A percentile compares a stretch with the other conserved stretches of the same genome.
These are phyloP conservation scores for Lontra canadensis DNA, from an alignment of 2,113 vertebrate genomes.

Conservation along the genomic window DNA sequence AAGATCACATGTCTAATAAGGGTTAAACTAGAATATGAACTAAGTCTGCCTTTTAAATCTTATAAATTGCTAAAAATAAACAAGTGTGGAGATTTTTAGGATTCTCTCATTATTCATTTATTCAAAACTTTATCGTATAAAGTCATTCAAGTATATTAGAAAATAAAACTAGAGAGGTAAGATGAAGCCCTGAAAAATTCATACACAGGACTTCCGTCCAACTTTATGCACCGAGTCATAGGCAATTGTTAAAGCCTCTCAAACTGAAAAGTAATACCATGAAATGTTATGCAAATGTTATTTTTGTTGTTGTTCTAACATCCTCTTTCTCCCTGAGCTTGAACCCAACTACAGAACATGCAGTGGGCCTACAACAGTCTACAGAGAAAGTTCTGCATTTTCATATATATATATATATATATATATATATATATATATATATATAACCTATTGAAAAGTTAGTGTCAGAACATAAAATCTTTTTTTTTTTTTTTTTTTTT, in stretches of 20 bases:
- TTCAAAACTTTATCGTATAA: neutral
- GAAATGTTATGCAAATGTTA: neutral
- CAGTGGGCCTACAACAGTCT: neutral
- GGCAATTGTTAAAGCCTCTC: neutral
- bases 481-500: neutral
- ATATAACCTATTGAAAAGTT: neutral
- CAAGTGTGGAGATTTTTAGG: neutral
- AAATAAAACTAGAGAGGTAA: neutral
- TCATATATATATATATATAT: no score
- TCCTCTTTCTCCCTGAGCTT: neutral
- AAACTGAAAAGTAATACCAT: neutral
- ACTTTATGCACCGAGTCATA: neutral
- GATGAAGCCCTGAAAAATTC: neutral
- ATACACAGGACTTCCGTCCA: neutral
- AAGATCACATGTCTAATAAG: neutral
- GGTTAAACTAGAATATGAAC: neutral
- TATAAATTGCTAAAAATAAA: neutral
- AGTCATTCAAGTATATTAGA: neutral
- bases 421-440: neutral
- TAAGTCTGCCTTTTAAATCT: neutral
- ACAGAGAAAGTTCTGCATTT: neutral
- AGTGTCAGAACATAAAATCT: neutral
- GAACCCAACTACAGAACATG: neutral
- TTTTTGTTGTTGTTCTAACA: neutral
- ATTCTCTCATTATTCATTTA: neutral